Evolutionary conservation across 2,113 vertebrate genomes (phyloP).

Genomic region (Brachypteracias leptosomus): DNA sequence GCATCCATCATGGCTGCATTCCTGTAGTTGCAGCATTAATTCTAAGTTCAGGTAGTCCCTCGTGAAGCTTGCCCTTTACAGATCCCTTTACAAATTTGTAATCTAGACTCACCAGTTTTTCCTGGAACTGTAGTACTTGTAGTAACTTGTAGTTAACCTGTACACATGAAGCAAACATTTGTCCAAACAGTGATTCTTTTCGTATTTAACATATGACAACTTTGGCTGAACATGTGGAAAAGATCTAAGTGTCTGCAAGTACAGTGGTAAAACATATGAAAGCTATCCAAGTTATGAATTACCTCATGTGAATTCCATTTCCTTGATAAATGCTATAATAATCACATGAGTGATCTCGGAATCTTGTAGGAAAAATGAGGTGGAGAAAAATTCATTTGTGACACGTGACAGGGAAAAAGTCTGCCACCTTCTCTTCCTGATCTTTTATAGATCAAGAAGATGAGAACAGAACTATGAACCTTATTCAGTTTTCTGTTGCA

Average conservation of each 20-base stretch:
- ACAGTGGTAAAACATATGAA: background rate
- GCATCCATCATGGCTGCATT: background rate
- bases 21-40: background rate
- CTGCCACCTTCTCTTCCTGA: background rate
- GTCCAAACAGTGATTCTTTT: background rate
- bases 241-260: background rate
- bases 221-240: background rate
- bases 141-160: background rate
- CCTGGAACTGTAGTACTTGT: background rate
- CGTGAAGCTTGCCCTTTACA: background rate
- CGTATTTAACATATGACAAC: background rate
- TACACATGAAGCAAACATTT: background rate
- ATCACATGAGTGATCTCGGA: background rate
- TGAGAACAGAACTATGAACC: background rate
- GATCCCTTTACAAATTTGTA: too few species aligned
- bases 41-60: background rate
- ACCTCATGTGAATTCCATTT: background rate
- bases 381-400: background rate
- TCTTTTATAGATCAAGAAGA: background rate
- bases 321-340: background rate
- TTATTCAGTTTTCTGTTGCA: background rate
- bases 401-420: background rate
- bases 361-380: background rate
- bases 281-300: background rate
- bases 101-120: background rate